These are phyloP conservation scores for Coelopa frigida DNA, from an alignment of 1,140 invertebrate species.

Conservation along the genomic window DNA sequence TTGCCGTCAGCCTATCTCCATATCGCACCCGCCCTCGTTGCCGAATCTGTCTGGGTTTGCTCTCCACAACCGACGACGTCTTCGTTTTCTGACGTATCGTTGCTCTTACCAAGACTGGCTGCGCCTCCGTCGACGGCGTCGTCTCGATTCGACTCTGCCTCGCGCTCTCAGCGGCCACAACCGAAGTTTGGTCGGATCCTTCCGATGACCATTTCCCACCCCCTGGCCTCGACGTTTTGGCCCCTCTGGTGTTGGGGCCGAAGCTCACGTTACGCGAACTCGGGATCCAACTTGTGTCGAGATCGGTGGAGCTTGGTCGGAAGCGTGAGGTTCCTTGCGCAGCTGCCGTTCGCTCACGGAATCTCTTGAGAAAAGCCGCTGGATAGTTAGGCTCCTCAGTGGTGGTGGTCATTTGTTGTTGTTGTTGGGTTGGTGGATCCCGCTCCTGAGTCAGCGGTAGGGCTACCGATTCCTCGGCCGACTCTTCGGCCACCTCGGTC, in stretches of 20 bases:
- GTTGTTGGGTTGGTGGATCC: conserved; percentile 2
- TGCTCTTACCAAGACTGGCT: too few species aligned
- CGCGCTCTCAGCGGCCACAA: too few species aligned
- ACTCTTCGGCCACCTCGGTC: conserved; percentile 29
- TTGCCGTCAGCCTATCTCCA: too few species aligned
- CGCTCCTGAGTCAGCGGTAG: conserved; percentile 1
- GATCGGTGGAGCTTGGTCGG: neutral
- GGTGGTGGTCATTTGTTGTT: conserved; percentile 19
- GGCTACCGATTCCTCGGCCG: conserved; percentile 21
- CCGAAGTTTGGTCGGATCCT: too few species aligned
- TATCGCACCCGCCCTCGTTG: too few species aligned
- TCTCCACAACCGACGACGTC: too few species aligned
- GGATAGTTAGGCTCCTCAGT: conserved; percentile 38
- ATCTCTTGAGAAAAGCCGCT: conserved; percentile 26
- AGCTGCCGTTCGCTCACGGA: conserved; percentile 17
- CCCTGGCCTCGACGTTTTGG: neutral
- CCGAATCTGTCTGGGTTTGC: too few species aligned
- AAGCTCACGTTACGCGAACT: neutral
- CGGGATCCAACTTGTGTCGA: neutral
- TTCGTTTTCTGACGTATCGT: too few species aligned
- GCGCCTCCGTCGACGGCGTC: too few species aligned
- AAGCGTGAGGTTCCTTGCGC: neutral
- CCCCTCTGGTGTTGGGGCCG: too few species aligned
- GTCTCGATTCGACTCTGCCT: too few species aligned
- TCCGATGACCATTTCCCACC: neutral